These are phyloP conservation scores for Procapra przewalskii DNA, from an alignment of 2,113 vertebrate genomes.

Conservation along the genomic window DNA sequence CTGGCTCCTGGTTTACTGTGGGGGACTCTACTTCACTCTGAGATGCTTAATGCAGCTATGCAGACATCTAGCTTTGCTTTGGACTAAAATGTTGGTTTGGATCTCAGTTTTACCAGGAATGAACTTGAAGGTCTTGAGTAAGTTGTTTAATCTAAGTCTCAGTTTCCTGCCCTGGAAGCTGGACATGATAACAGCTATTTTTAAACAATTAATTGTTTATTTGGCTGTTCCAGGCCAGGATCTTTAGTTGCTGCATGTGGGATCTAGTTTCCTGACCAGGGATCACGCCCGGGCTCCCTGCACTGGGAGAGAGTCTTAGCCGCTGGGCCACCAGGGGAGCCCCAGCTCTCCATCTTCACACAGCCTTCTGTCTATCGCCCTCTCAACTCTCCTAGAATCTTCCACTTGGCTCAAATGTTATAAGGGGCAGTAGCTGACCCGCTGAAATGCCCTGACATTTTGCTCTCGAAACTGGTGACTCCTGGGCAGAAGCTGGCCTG, in stretches of 20 bases:
- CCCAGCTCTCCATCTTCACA: neutral
- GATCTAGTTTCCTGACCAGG: neutral
- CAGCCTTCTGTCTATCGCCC: neutral
- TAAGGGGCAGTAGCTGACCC: neutral
- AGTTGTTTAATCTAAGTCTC: neutral
- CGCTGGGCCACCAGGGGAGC: neutral
- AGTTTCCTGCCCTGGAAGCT: neutral
- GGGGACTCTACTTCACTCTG: neutral
- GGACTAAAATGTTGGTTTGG: neutral
- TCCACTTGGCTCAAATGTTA: neutral
- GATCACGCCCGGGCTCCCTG: neutral
- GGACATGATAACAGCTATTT: neutral
- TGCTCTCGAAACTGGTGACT: neutral
- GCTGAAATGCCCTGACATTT: neutral
- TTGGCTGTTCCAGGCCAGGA: neutral
- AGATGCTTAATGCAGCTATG: neutral
- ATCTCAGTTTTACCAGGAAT: neutral
- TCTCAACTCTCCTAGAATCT: neutral
- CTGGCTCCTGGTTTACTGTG: neutral
- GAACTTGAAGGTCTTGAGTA: neutral
- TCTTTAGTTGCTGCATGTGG: neutral
- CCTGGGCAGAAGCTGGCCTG: neutral
- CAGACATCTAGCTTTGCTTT: neutral
- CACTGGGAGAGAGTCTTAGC: neutral
- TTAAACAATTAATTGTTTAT: rapidly evolving